These are phyloP conservation scores for Theocolax elegans DNA, from an alignment of 1,140 invertebrate genomes.

Conservation along the genomic window DNA sequence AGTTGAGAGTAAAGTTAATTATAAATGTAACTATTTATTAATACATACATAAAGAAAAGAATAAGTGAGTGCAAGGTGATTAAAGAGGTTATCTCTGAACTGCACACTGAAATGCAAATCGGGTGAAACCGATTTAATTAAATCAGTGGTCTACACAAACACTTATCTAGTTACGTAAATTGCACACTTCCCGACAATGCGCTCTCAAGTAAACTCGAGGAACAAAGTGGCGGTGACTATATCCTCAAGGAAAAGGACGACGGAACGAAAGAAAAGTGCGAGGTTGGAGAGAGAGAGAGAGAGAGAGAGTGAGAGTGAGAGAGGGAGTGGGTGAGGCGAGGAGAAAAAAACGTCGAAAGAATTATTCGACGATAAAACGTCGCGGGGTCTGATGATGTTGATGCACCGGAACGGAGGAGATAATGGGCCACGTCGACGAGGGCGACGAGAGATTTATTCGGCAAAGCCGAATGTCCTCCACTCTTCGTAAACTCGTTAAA, in stretches of 20 bases:
- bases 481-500: slow-evolving; percentile 18
- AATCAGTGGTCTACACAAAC: slow-evolving; percentile 1
- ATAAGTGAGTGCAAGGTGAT: background rate
- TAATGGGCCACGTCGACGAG: slow-evolving; percentile 7
- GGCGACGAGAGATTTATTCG: slow-evolving; percentile 19
- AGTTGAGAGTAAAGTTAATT: too few relatives aligned
- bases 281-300: too few relatives aligned
- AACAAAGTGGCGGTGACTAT: background rate
- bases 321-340: too few relatives aligned
- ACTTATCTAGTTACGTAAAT: background rate
- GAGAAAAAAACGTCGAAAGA: slow-evolving; percentile 12
- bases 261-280: too few relatives aligned
- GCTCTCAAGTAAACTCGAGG: too few relatives aligned
- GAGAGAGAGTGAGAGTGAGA: too few relatives aligned
- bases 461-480: background rate
- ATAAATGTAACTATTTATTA: too few relatives aligned
- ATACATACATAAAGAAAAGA: too few relatives aligned
- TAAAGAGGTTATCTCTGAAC: background rate
- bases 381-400: slow-evolving; percentile 15
- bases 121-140: slow-evolving; percentile 24
- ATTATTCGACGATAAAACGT: slow-evolving; percentile 16
- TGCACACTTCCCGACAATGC: background rate
- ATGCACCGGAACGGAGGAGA: slow-evolving; percentile 15
- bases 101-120: slow-evolving; percentile 20
- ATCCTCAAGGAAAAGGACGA: too few relatives aligned